A percentile compares a stretch with the other conserved stretches of the same genome.
Conservation (phyloP, 2,113 vertebrate genomes). For the Bos javanicus region DNA sequence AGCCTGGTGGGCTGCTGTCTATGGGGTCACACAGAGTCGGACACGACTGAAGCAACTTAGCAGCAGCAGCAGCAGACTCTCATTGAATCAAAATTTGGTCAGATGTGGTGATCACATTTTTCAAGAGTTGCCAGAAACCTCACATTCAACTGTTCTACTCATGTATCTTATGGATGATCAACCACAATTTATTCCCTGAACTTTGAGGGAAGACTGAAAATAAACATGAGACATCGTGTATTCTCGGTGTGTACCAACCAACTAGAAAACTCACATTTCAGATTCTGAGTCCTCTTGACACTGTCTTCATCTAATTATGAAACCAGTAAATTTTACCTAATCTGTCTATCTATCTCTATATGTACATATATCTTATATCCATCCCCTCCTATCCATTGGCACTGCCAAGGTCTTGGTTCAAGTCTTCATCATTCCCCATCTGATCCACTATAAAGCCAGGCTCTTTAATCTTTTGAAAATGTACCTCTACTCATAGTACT, state of each 20-base stretch:
- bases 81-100: background rate
- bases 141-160: background rate
- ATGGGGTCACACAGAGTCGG: too few relatives aligned
- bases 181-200: background rate
- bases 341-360: too few relatives aligned
- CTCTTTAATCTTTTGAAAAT: background rate
- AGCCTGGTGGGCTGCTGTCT: too few relatives aligned
- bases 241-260: background rate
- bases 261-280: background rate
- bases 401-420: background rate
- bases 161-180: background rate
- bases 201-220: slow-evolving; percentile 26
- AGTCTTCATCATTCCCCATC: background rate
- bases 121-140: slow-evolving; percentile 6
- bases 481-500: background rate
- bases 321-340: background rate
- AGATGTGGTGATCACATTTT: background rate
- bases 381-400: background rate
- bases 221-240: background rate
- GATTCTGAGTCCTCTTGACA: background rate
- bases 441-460: background rate
- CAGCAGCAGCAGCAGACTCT: background rate
- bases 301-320: background rate
- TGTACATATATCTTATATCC: background rate
- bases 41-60: too few relatives aligned